Base-by-base conservation (phyloP, 2,888 invertebrate genomes). In the Corythucha ciliata region DNA sequence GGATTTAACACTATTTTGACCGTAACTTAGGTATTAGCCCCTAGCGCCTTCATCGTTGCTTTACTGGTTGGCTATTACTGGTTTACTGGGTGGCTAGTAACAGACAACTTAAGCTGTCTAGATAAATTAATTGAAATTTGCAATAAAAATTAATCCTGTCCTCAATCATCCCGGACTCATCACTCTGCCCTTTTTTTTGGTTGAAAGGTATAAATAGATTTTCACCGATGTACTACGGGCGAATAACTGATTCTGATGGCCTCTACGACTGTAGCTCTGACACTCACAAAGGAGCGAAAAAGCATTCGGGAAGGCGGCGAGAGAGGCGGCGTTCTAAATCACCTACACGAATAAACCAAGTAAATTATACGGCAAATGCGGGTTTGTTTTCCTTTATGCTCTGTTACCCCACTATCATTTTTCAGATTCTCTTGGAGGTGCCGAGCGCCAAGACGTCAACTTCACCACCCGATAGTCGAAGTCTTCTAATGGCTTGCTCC, bases 241-340 rank as follows among this genome's bases (percentile, higher is more conserved):
- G 77, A 57, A 64, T 82, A 63, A 83, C 84, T 12, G 85, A 85
- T 67, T 84, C 84, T 1, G 85, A 85, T 65, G 84, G 83, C 3
- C 69, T 84, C 20, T 84, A 84, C 65, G 84, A 86, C 66, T 83
- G 82, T 64, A 82, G 82, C 63, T 82, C 83, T 3, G 83, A 83
- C 65, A 81, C 83, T 5, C 84, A 84, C 65, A 70, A 74, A 54
- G 71, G 75, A 54, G 64, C 77, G 73, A 60, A 73, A 73, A 45
- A 61, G 58, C 32, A 63, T 18, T 68, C 75, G 2, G 74, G 78
- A 48, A 74, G 78, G 60, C 75, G 77, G 65, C 75, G 80, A 16
- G 76, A 80, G 56, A 72, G 79, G 56, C 77, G 77, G 59, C 68
- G 62, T 27, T 58, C 58, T 37, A 72, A 71, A 57, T 72, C 72